Conservation (phyloP, 1,140 invertebrate species). For the Drosophila takahashii region DNA sequence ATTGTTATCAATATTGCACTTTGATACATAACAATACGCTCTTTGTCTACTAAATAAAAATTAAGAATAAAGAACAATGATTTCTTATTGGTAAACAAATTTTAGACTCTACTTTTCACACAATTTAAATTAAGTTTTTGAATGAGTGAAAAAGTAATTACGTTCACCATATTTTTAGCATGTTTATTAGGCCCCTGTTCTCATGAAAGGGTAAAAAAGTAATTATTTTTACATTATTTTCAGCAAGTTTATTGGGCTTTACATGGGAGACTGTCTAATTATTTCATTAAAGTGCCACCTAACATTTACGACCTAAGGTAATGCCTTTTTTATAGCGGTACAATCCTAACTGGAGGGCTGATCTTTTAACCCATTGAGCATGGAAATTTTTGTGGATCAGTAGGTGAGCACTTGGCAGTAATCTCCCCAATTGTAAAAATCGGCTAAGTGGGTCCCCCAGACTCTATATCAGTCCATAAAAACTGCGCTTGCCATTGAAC, state of each 20-base stretch:
- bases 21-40: neutral
- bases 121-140: too few relatives aligned
- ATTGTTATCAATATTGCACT: neutral
- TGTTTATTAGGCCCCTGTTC: too few relatives aligned
- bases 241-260: neutral
- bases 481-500: slow-evolving; percentile 16
- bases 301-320: slow-evolving; percentile 3
- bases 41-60: neutral
- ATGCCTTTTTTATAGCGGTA: neutral
- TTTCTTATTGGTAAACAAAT: neutral
- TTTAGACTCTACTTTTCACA: too few relatives aligned
- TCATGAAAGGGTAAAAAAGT: too few relatives aligned
- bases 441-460: slow-evolving; percentile 12
- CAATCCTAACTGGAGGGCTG: neutral
- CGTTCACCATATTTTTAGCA: too few relatives aligned
- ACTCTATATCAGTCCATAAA: slow-evolving; percentile 17
- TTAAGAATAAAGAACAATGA: too few relatives aligned
- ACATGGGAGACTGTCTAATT: slow-evolving; percentile 6
- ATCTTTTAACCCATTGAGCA: neutral
- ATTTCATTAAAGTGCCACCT: neutral
- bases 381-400: slow-evolving; percentile 12
- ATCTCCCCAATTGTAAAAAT: slow-evolving; percentile 16
- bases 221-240: neutral
- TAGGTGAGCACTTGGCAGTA: slow-evolving; percentile 1
- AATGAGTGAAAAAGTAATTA: neutral